Conservation (phyloP, 35 echinoderm and acorn worm species). For the Heliocidaris erythrogramma region DNA sequence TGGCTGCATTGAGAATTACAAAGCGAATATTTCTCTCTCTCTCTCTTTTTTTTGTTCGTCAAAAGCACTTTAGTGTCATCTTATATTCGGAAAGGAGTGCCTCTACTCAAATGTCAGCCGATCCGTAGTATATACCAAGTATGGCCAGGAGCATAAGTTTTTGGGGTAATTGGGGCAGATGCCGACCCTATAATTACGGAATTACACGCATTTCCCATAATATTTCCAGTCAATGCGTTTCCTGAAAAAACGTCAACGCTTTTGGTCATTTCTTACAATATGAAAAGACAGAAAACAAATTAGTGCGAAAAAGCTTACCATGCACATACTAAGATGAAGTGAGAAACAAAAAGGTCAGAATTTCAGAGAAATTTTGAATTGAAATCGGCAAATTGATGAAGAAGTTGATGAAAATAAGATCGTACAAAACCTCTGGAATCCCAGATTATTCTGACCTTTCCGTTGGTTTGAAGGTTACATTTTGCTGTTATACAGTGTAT, state of each 20-base stretch:
- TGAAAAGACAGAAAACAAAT: not conserved
- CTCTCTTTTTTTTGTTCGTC: not conserved
- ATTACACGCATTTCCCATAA: not conserved
- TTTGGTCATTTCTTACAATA: not conserved
- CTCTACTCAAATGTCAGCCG: not conserved
- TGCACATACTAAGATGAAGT: not conserved
- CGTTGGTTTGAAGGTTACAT: too few relatives aligned
- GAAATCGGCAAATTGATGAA: too few relatives aligned
- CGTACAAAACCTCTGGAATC: too few relatives aligned
- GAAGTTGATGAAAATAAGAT: too few relatives aligned
- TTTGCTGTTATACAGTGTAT: too few relatives aligned
- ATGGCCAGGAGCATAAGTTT: not conserved
- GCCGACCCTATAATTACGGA: not conserved
- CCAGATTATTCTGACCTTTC: too few relatives aligned
- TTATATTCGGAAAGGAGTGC: not conserved
- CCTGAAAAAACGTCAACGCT: not conserved
- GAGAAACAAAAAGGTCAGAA: too few relatives aligned
- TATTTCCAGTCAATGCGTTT: not conserved
- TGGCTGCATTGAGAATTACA: not conserved
- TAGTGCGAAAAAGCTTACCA: not conserved
- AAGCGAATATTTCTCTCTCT: not conserved
- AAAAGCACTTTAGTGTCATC: constrained; percentile 3
- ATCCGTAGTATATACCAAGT: not conserved
- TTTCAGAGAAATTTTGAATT: too few relatives aligned
- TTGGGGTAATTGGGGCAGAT: not conserved